A percentile compares a stretch with the other conserved stretches of the same genome.
These are phyloP conservation scores for Drosophila maculinotata DNA, from an alignment of 2,888 invertebrate species.

Conservation along the genomic window DNA sequence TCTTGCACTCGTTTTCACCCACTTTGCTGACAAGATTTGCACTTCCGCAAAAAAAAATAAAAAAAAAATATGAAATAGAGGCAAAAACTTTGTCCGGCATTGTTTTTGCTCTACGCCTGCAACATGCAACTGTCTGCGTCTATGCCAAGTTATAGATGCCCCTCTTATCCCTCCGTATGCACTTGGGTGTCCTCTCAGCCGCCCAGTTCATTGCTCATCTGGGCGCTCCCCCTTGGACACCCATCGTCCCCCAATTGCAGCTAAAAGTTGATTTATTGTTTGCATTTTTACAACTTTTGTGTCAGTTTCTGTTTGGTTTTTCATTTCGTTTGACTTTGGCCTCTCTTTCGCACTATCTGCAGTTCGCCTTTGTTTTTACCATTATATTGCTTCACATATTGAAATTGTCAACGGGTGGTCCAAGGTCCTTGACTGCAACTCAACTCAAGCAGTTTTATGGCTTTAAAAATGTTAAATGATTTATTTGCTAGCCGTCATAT, in stretches of 20 bases:
- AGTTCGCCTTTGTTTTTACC: constrained; percentile 22
- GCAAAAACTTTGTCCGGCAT: constrained; percentile 50
- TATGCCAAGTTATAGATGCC: constrained; percentile 19
- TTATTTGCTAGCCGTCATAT: constrained; percentile 19
- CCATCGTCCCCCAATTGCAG: constrained; percentile 35
- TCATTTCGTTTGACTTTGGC: constrained; percentile 54
- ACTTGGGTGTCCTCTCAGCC: neutral
- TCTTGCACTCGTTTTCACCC: neutral
- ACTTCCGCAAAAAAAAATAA: constrained; percentile 43
- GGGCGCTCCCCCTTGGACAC: constrained; percentile 5
- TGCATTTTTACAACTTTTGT: constrained; percentile 57
- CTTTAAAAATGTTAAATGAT: constrained; percentile 45
- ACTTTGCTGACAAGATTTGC: constrained; percentile 57
- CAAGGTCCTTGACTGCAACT: constrained; percentile 38
- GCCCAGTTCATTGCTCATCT: constrained; percentile 42
- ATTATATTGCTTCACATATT: constrained; percentile 43
- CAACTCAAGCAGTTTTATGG: constrained; percentile 31
- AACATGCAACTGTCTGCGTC: constrained; percentile 36
- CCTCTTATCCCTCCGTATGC: constrained; percentile 2
- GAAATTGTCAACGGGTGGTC: constrained; percentile 40
- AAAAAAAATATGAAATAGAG: neutral
- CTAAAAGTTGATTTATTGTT: constrained; percentile 68
- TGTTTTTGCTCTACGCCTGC: constrained; percentile 42
- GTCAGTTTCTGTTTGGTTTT: constrained; percentile 61
- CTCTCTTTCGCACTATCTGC: constrained; percentile 7